These are phyloP conservation scores for Cepaea hortensis DNA, from an alignment of 2,888 invertebrate genomes.

Conservation along the genomic window DNA sequence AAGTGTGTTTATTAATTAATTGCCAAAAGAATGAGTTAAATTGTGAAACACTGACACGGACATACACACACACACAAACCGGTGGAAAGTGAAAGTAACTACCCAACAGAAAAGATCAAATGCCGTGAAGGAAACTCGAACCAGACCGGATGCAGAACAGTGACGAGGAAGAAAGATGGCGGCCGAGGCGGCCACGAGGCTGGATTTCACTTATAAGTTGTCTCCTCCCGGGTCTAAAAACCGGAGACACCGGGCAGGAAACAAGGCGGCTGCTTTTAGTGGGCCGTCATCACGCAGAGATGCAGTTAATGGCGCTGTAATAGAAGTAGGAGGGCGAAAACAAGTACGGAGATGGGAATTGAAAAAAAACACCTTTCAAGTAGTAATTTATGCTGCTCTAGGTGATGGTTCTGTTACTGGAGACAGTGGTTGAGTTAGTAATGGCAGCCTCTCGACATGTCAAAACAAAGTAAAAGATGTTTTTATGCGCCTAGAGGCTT, in stretches of 20 bases:
- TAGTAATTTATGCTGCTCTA: neutral
- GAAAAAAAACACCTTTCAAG: neutral
- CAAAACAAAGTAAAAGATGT: no score
- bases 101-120: no score
- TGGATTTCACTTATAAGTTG: constrained; percentile 13
- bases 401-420: neutral
- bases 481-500: no score
- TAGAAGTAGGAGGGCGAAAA: neutral
- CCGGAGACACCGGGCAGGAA: constrained; percentile 12
- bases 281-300: neutral
- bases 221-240: constrained; percentile 3
- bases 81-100: no score
- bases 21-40: no score
- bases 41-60: no score
- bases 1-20: no score
- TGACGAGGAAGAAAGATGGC: neutral
- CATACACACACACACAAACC: no score
- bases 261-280: neutral
- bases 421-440: neutral
- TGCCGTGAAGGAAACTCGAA: neutral
- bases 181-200: neutral
- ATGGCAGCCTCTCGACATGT: neutral
- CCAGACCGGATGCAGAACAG: neutral
- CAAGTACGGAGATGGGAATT: neutral
- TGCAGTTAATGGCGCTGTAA: constrained; percentile 1